A percentile compares a stretch with the other conserved stretches of the same genome.
Evolutionary conservation across 2,113 vertebrate genomes (phyloP).

Genomic region (Ochotona princeps): DNA sequence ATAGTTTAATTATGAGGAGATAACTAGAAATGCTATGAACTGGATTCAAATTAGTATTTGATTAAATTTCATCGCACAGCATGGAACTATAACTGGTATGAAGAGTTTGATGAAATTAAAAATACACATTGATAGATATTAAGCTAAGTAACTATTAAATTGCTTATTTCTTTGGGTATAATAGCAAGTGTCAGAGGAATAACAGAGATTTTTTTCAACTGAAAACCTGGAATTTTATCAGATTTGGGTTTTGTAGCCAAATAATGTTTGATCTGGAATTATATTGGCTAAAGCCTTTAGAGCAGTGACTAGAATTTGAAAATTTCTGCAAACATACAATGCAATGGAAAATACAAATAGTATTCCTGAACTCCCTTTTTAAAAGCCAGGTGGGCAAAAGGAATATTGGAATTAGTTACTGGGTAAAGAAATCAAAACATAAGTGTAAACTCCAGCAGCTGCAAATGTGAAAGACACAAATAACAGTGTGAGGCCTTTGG

Average conservation of each 20-base stretch:
- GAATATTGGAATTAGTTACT: not conserved
- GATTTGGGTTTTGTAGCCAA: not conserved
- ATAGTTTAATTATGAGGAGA: conserved; percentile 87
- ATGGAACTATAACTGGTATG: conserved; percentile 78
- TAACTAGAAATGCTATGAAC: conserved; percentile 84
- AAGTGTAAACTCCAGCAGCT: not conserved
- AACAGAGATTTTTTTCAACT: conserved; percentile 39
- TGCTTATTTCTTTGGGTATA: conserved; percentile 63
- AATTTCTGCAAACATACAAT: not conserved
- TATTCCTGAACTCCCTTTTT: not conserved
- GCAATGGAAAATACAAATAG: not conserved
- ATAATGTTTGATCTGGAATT: conserved; percentile 26
- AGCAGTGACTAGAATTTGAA: not conserved
- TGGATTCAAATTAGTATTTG: conserved; percentile 88
- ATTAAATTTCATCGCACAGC: conserved; percentile 86
- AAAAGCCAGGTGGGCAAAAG: not conserved
- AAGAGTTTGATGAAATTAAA: conserved; percentile 83
- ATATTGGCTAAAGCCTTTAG: not conserved
- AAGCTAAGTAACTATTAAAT: conserved; percentile 78
- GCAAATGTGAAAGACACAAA: conserved; percentile 1
- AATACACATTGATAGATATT: conserved; percentile 84
- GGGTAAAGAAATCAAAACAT: not conserved
- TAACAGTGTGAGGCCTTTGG: not conserved
- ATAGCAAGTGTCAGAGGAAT: conserved; percentile 47
- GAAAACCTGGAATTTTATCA: not conserved